A percentile compares a stretch with the other conserved stretches of the same genome.
Conservation (phyloP, 2,888 invertebrate species). For the Brenthis daphne region DNA sequence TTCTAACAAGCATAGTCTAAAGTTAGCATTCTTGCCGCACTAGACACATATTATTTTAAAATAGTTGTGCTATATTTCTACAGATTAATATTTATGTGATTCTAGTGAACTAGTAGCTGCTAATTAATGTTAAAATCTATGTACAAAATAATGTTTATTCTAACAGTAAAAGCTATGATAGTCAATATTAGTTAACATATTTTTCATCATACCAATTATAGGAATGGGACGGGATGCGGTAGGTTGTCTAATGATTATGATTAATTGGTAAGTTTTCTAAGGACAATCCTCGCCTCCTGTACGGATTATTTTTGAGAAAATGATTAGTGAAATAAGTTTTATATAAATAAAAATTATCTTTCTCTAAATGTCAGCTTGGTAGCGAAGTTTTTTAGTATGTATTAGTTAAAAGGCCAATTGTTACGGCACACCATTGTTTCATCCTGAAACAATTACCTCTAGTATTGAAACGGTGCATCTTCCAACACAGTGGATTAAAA, state of each 20-base stretch:
- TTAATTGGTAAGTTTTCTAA: constrained; percentile 27
- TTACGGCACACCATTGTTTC: no score
- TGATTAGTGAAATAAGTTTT: not conserved
- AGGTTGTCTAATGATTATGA: constrained; percentile 25
- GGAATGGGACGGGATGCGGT: constrained; percentile 30
- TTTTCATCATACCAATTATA: constrained; percentile 32
- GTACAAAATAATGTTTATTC: not conserved
- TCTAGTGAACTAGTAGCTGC: constrained; percentile 4
- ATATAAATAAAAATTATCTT: not conserved
- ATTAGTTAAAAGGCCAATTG: no score
- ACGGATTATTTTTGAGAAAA: constrained; percentile 7
- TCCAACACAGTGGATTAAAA: no score
- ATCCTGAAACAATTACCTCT: no score
- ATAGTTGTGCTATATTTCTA: constrained; percentile 5
- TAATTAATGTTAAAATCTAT: not conserved
- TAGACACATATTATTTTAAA: constrained; percentile 8
- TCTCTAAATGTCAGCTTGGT: not conserved
- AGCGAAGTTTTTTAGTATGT: not conserved
- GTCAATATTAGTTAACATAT: constrained; percentile 2
- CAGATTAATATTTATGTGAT: constrained; percentile 2
- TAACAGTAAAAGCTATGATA: constrained; percentile 15
- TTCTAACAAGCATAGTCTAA: not conserved
- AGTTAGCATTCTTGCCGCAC: constrained; percentile 12
- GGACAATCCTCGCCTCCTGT: constrained; percentile 39
- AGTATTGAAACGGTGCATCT: no score